phyloP scores from a whole-genome alignment of 2,888 invertebrate genomes.

The Thalpophila matura region DNA sequence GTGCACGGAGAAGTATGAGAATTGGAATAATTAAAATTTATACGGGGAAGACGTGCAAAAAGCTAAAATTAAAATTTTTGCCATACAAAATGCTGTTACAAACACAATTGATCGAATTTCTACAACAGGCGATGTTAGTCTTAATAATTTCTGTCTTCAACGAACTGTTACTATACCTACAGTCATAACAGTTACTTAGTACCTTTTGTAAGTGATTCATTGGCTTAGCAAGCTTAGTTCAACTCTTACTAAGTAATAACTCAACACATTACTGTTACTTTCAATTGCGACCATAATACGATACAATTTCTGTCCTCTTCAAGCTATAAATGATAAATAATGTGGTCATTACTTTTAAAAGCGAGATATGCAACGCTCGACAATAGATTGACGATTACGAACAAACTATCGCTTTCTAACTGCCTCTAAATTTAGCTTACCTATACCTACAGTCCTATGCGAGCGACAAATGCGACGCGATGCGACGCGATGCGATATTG shows the following conservation, averaged over 20 bases:
- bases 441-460: background rate
- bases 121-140: too few relatives aligned
- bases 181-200: background rate
- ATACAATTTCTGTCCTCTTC: constrained; percentile 22
- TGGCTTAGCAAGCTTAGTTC: constrained; percentile 1
- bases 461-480: background rate
- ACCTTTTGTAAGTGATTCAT: constrained; percentile 14
- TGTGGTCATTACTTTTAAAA: constrained; percentile 23
- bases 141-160: background rate
- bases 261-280: constrained; percentile 36
- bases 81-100: too few relatives aligned
- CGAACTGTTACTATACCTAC: background rate
- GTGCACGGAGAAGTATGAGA: too few relatives aligned
- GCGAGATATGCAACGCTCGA: constrained; percentile 10
- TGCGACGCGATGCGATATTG: too few relatives aligned
- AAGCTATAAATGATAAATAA: constrained; percentile 36
- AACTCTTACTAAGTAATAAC: constrained; percentile 34
- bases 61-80: too few relatives aligned
- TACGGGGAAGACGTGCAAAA: too few relatives aligned
- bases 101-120: too few relatives aligned
- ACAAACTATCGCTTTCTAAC: constrained; percentile 19
- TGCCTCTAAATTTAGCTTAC: constrained; percentile 4
- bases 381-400: constrained; percentile 20
- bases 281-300: constrained; percentile 26
- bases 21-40: too few relatives aligned